Percentiles rank a stretch among this genome's conserved stretches.
phyloP scores from a whole-genome alignment of 2,888 invertebrate genomes.

The Junonia oenone region DNA sequence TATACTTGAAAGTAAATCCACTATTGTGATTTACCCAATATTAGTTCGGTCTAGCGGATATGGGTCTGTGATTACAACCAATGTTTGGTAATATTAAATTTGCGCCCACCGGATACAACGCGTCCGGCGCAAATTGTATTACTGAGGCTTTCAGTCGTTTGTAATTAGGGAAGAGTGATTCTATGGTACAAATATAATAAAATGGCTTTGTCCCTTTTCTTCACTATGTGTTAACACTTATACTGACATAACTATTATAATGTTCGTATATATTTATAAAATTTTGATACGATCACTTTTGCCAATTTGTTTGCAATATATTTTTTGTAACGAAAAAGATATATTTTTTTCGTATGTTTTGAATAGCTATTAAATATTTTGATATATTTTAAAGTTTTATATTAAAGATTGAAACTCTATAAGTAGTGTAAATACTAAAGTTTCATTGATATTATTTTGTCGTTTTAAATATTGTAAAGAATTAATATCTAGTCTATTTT shows the following conservation, averaged over 20 bases:
- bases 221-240: background rate
- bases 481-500: background rate
- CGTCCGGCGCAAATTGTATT: constrained; percentile 12
- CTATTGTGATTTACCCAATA: background rate
- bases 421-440: too few relatives aligned
- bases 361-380: too few relatives aligned
- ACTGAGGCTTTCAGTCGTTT: constrained; percentile 14
- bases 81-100: constrained; percentile 14
- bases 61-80: constrained; percentile 3
- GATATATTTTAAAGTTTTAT: background rate
- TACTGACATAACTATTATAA: too few relatives aligned
- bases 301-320: too few relatives aligned
- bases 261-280: too few relatives aligned
- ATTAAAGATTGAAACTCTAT: too few relatives aligned
- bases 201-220: background rate
- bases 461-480: background rate
- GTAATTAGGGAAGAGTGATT: constrained; percentile 16
- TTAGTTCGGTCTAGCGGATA: background rate
- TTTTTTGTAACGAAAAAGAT: too few relatives aligned
- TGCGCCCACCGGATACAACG: constrained; percentile 14
- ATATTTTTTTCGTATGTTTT: too few relatives aligned
- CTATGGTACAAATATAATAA: background rate
- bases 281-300: too few relatives aligned
- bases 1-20: background rate
- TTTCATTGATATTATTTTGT: too few relatives aligned